Evolutionary conservation across 2,888 invertebrate genomes (phyloP).

Genomic region (Megaustenia siamemsis): DNA sequence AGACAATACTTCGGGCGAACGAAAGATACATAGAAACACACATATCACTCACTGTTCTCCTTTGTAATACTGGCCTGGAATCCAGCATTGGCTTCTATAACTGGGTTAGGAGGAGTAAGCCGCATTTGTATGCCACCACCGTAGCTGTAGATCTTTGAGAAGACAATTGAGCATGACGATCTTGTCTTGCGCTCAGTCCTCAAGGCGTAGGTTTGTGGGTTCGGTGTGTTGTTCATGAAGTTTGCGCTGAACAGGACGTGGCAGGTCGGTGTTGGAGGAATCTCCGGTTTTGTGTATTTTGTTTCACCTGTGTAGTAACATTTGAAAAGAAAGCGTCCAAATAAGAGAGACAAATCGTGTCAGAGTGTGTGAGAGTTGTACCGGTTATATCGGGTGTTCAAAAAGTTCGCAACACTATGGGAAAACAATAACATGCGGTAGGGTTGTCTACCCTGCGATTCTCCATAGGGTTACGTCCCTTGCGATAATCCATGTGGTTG

Average conservation of each 20-base stretch:
- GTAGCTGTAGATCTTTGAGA: constrained; percentile 72
- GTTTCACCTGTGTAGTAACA: constrained; percentile 50
- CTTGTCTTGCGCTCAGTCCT: constrained; percentile 79
- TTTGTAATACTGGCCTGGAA: constrained; percentile 77
- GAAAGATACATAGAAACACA: neutral
- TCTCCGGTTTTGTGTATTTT: constrained; percentile 39
- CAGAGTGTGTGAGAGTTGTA: no score
- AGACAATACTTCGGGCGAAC: no score
- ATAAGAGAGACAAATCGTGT: no score
- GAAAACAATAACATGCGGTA: no score
- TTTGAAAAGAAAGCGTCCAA: neutral
- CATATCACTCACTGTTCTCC: constrained; percentile 63
- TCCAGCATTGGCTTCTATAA: constrained; percentile 80
- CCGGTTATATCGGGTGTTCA: no score
- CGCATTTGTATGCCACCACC: constrained; percentile 68
- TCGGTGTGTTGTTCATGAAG: constrained; percentile 78
- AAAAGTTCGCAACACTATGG: no score
- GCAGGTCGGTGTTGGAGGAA: constrained; percentile 48
- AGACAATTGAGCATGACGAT: constrained; percentile 76
- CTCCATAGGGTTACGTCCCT: no score
- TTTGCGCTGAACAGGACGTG: constrained; percentile 64
- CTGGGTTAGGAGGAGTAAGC: constrained; percentile 78
- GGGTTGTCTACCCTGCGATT: no score
- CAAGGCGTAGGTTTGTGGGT: constrained; percentile 78
- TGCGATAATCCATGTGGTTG: no score